Percentiles rank a stretch among this genome's conserved stretches.
Evolutionary conservation across 2,113 vertebrate species (phyloP).

Genomic region (Prunella himalayana): DNA sequence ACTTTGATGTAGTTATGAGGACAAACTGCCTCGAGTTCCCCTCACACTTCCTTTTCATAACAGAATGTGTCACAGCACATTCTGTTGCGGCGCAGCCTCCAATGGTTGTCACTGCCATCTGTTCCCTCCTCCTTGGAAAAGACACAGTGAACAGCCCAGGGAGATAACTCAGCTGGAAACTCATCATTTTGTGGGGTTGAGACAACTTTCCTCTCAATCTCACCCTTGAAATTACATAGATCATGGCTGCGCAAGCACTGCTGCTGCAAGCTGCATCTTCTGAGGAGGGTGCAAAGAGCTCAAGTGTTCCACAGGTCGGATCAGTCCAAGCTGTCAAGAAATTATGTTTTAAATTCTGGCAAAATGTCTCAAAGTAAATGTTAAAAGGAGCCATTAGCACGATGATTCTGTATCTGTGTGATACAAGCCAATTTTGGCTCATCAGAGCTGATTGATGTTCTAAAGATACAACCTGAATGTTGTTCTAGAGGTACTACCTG

Average conservation of each 20-base stretch:
- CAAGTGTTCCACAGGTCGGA: background rate
- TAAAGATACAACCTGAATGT: background rate
- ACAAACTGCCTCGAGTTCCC: background rate
- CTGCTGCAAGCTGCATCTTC: background rate
- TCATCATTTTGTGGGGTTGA: rapidly evolving
- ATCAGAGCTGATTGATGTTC: background rate
- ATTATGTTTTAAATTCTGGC: background rate
- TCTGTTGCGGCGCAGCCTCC: background rate
- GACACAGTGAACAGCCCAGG: background rate
- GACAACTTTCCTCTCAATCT: background rate
- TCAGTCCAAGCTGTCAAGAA: background rate
- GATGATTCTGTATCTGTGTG: background rate
- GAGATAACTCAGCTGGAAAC: background rate
- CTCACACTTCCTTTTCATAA: background rate
- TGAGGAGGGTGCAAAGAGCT: background rate
- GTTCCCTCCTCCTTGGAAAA: background rate
- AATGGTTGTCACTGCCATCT: background rate
- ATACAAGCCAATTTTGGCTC: background rate
- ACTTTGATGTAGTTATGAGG: background rate
- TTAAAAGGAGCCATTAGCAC: background rate
- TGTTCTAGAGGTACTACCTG: background rate
- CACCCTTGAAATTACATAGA: background rate
- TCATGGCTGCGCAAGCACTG: background rate
- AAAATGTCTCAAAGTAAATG: background rate
- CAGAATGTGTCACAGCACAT: background rate